Conservation (phyloP, 2,113 vertebrate genomes). For the Melanotaenia duboulayi region DNA sequence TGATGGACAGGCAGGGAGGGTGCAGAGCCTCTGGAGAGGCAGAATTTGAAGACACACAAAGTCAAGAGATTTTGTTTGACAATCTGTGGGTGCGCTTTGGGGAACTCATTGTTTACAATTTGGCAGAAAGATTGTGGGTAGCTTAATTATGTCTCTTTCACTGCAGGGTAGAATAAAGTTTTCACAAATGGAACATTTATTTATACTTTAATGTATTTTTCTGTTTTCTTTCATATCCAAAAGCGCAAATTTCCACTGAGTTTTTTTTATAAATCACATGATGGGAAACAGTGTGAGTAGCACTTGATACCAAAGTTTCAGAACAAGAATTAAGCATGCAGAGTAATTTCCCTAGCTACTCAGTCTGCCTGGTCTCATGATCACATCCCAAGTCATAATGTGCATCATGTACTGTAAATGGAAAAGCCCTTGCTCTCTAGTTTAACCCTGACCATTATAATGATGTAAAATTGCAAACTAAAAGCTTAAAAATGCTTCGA, state of each 20-base stretch:
- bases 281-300: too few species aligned
- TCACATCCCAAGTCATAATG: not conserved
- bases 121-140: not conserved
- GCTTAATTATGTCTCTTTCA: not conserved
- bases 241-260: not conserved
- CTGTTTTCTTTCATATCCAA: not conserved
- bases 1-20: slow-evolving; percentile 54
- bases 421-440: not conserved
- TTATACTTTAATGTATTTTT: not conserved
- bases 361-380: not conserved
- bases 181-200: not conserved
- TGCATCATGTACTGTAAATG: not conserved
- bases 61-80: slow-evolving; percentile 14
- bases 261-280: not conserved
- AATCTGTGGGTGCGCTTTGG: not conserved
- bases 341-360: not conserved
- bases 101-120: too few species aligned
- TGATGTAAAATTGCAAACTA: too few species aligned
- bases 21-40: slow-evolving; percentile 12
- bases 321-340: not conserved
- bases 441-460: too few species aligned
- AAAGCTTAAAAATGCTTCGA: too few species aligned
- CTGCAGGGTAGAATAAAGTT: not conserved
- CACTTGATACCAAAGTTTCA: not conserved
- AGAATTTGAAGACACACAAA: slow-evolving; percentile 6